Conservation (phyloP, 2,113 vertebrate genomes). For the Hippocampus barbouri region DNA sequence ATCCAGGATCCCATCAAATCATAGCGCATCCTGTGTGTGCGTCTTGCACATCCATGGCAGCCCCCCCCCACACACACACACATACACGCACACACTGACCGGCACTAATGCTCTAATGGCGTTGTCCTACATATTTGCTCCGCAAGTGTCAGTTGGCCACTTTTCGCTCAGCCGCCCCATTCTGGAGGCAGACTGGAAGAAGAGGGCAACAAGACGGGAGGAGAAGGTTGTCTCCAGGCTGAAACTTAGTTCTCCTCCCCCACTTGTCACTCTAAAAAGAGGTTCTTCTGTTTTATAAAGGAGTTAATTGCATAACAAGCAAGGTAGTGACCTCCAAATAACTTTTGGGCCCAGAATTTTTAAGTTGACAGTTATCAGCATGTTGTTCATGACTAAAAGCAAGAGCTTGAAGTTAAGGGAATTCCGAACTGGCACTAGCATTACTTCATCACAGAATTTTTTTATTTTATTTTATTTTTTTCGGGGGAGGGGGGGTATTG, state of each 20-base stretch:
- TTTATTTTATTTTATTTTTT: too few relatives aligned
- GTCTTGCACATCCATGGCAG: slow-evolving; percentile 35
- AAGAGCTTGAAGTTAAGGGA: not conserved
- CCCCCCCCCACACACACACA: slow-evolving; percentile 24
- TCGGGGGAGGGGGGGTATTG: too few relatives aligned
- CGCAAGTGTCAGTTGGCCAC: slow-evolving; percentile 53
- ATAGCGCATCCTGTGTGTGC: slow-evolving; percentile 21
- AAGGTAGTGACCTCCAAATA: not conserved
- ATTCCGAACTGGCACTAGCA: not conserved
- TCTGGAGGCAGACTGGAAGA: slow-evolving; percentile 26
- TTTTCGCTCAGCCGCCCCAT: slow-evolving; percentile 23
- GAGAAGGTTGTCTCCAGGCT: slow-evolving; percentile 23
- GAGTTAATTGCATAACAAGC: not conserved
- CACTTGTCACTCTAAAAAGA: not conserved
- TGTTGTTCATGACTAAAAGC: not conserved
- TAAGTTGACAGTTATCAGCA: not conserved
- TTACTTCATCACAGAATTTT: too few relatives aligned
- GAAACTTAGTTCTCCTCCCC: slow-evolving; percentile 3
- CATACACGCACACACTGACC: slow-evolving; percentile 47
- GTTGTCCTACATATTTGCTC: slow-evolving; percentile 63
- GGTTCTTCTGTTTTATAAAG: not conserved
- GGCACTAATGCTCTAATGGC: slow-evolving; percentile 65
- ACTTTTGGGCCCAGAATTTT: not conserved
- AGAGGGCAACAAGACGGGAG: slow-evolving; percentile 31
- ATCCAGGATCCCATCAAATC: slow-evolving; percentile 29